Evolutionary conservation across 2,797 vertebrate species (phyloP).

Genomic region (Catamblyrhynchus diadema): DNA sequence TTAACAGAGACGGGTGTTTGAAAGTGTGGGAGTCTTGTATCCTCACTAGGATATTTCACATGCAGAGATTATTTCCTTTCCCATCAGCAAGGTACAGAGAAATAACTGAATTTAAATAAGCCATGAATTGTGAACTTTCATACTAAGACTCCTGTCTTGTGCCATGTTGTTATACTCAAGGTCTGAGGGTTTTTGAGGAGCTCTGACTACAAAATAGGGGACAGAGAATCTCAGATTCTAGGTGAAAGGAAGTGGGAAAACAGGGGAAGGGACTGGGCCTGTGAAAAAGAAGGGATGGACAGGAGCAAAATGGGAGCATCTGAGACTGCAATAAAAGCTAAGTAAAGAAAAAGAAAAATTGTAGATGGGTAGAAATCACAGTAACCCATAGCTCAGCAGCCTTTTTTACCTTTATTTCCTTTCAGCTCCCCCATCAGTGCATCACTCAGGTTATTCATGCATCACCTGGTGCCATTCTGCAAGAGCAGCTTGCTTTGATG

Average conservation of each 20-base stretch:
- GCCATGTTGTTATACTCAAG: background rate
- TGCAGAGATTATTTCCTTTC: background rate
- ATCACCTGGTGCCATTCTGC: background rate
- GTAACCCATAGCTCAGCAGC: background rate
- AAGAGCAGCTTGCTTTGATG: background rate
- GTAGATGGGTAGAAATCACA: background rate
- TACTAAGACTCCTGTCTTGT: background rate
- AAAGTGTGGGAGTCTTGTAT: background rate
- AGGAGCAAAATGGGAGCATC: background rate
- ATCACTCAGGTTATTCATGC: background rate
- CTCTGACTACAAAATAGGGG: background rate
- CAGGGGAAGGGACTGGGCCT: background rate
- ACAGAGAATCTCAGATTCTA: background rate
- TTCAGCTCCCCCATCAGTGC: background rate
- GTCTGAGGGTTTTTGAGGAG: background rate
- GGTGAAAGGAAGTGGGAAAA: background rate
- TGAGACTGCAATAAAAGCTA: background rate
- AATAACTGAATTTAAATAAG: background rate
- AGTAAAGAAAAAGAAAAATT: background rate
- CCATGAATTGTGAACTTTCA: background rate
- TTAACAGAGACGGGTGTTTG: background rate
- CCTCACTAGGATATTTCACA: background rate
- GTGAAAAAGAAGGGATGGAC: background rate
- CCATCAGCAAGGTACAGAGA: background rate
- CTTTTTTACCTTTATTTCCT: background rate